These are phyloP conservation scores for Phorcus lineatus DNA, from an alignment of 2,888 invertebrate species.

Conservation along the genomic window DNA sequence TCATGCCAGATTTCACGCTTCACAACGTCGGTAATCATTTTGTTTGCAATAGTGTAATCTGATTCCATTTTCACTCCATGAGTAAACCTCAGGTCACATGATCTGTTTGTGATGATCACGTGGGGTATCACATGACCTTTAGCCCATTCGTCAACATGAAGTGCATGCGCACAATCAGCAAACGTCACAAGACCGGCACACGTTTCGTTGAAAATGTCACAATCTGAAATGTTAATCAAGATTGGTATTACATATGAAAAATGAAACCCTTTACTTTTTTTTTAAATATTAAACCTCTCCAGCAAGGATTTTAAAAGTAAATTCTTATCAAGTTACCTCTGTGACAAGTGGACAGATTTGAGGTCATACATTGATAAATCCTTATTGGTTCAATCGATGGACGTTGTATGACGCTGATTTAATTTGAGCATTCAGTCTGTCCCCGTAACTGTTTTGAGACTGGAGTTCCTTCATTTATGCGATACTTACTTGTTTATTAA, in stretches of 20 bases:
- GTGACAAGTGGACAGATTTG: no score
- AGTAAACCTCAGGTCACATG: slow-evolving; percentile 8
- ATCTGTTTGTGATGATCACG: slow-evolving; percentile 16
- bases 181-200: slow-evolving; percentile 20
- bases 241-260: neutral
- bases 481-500: no score
- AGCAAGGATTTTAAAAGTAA: no score
- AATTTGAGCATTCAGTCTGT: no score
- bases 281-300: no score
- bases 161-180: slow-evolving; percentile 16
- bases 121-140: slow-evolving; percentile 25
- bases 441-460: no score
- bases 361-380: no score
- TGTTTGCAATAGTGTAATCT: neutral
- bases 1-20: slow-evolving; percentile 5
- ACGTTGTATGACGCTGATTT: no score
- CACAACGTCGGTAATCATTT: slow-evolving; percentile 3
- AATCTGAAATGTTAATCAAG: neutral
- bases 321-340: no score
- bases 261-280: no score
- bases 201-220: neutral
- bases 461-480: no score
- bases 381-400: no score
- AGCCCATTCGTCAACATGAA: slow-evolving; percentile 27
- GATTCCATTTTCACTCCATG: neutral